phyloP scores from a whole-genome alignment of 30 jellyfish, hydroid and myxozoan genomes.

The Aurelia aurita region DNA sequence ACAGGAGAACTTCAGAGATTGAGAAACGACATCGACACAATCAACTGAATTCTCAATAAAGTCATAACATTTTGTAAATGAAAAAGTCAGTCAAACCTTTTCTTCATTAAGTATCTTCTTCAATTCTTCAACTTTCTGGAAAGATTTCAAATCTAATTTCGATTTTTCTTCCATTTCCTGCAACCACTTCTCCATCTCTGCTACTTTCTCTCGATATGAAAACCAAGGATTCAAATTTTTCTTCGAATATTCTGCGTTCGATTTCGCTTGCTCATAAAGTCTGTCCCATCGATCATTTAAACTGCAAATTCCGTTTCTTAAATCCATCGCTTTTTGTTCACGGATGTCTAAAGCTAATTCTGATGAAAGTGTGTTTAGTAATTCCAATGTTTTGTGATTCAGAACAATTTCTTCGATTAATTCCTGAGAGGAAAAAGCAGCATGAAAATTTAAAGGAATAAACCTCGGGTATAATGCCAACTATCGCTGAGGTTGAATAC shows the following conservation, averaged over 20 bases:
- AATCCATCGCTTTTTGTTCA: conserved; percentile 75
- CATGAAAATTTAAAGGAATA: not conserved
- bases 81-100: conserved; percentile 25
- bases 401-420: conserved; percentile 64
- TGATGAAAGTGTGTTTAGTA: conserved; percentile 35
- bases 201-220: conserved; percentile 67
- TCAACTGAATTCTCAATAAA: no score
- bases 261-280: conserved; percentile 72
- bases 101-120: conserved; percentile 25
- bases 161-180: conserved; percentile 34
- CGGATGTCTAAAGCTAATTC: conserved; percentile 44
- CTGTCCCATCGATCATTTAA: conserved; percentile 86
- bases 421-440: conserved; percentile 17
- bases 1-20: no score
- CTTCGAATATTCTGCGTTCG: conserved; percentile 65
- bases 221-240: conserved; percentile 75
- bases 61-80: not conserved
- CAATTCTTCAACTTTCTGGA: conserved; percentile 33
- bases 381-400: conserved; percentile 56
- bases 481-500: not conserved
- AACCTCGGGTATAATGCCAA: not conserved
- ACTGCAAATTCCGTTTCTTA: conserved; percentile 58
- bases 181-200: conserved; percentile 52
- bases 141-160: conserved; percentile 1
- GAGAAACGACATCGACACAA: no score